A percentile compares a stretch with the other conserved stretches of the same genome.
These are phyloP conservation scores for Acipenser ruthenus DNA, from an alignment of 2,797 vertebrate genomes.

Conservation along the genomic window DNA sequence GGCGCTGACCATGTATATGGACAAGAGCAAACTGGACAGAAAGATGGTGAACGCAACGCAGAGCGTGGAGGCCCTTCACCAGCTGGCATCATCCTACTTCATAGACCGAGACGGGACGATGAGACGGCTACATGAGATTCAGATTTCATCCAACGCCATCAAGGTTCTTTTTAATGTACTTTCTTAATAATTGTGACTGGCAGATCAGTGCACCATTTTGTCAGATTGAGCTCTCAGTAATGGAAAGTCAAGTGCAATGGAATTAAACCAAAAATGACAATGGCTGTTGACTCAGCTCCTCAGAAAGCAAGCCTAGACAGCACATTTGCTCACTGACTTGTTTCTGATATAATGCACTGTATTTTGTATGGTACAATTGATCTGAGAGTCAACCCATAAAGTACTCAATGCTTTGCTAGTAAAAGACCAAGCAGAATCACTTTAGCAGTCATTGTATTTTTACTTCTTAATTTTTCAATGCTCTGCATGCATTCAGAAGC, in stretches of 20 bases:
- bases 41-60: slow-evolving; percentile 89
- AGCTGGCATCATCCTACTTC: slow-evolving; percentile 96
- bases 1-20: slow-evolving; percentile 97
- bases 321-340: slow-evolving; percentile 10
- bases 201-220: slow-evolving; percentile 54
- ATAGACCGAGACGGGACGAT: slow-evolving; percentile 96
- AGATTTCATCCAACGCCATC: slow-evolving; percentile 96
- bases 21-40: slow-evolving; percentile 90
- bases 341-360: too few relatives aligned
- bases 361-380: too few relatives aligned
- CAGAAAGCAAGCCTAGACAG: slow-evolving; percentile 18
- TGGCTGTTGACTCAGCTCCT: slow-evolving; percentile 57
- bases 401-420: too few relatives aligned
- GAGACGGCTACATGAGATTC: slow-evolving; percentile 96
- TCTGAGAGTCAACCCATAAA: too few relatives aligned
- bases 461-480: too few relatives aligned
- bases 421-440: too few relatives aligned
- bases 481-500: too few relatives aligned
- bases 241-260: slow-evolving; percentile 59
- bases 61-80: slow-evolving; percentile 92
- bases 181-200: slow-evolving; percentile 32
- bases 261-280: slow-evolving; percentile 60
- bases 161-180: slow-evolving; percentile 65
- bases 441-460: too few relatives aligned
- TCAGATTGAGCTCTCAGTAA: slow-evolving; percentile 52